A percentile compares a stretch with the other conserved stretches of the same genome.
Evolutionary conservation across 37 sponge, comb jelly and placozoan species (phyloP).

Genomic region (Ianthella basta): DNA sequence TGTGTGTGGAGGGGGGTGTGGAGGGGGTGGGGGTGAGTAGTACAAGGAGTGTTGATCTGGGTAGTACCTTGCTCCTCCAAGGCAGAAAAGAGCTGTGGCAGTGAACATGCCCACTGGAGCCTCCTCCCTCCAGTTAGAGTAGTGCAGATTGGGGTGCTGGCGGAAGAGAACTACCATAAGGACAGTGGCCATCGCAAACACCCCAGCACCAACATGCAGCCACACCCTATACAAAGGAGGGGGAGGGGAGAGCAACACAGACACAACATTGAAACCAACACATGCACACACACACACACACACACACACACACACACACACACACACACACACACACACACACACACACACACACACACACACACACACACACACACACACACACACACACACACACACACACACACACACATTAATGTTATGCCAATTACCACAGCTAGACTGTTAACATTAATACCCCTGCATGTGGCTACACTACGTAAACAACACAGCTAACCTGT

Average conservation of each 20-base stretch:
- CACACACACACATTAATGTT: too few species aligned
- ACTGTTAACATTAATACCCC: too few species aligned
- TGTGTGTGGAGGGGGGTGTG: too few species aligned
- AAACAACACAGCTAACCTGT: slow-evolving; percentile 3
- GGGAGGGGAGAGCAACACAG: too few species aligned
- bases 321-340: slow-evolving; percentile 29
- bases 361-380: too few species aligned
- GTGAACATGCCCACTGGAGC: slow-evolving; percentile 9
- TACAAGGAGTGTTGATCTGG: too few species aligned
- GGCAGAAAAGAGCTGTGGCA: background rate
- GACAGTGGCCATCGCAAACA: slow-evolving; percentile 4
- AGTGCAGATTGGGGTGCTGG: slow-evolving; percentile 7
- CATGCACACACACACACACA: slow-evolving; percentile 6
- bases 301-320: slow-evolving; percentile 29
- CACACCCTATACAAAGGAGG: background rate
- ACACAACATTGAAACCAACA: too few species aligned
- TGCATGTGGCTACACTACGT: too few species aligned
- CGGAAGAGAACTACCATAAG: slow-evolving; percentile 12
- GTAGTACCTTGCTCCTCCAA: background rate
- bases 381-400: too few species aligned
- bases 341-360: slow-evolving; percentile 24
- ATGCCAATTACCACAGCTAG: too few species aligned
- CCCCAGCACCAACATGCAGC: slow-evolving; percentile 21
- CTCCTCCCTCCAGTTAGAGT: slow-evolving; percentile 26
- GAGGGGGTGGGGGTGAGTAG: too few species aligned